Percentiles rank a stretch among this genome's conserved stretches.
These are phyloP conservation scores for Dynastes tityus DNA, from an alignment of 2,888 invertebrate species.

Conservation along the genomic window DNA sequence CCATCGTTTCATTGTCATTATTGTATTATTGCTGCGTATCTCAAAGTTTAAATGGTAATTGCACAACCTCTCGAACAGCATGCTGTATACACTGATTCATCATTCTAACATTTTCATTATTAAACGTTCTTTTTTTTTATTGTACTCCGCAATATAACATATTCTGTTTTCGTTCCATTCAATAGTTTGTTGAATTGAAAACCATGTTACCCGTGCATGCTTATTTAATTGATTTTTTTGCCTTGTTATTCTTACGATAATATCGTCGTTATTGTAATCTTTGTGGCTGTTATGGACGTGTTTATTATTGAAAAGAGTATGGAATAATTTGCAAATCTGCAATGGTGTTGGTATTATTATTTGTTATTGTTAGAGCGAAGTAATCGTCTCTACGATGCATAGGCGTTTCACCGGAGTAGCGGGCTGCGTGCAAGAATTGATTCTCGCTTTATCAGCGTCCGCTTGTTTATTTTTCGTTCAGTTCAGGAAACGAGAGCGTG, in stretches of 20 bases:
- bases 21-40: not conserved
- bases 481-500: too few species aligned
- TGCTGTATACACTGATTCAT: not conserved
- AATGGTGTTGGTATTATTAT: too few species aligned
- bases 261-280: not conserved
- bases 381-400: too few species aligned
- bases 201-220: not conserved
- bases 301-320: too few species aligned
- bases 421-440: too few species aligned
- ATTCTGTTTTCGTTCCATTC: not conserved
- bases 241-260: not conserved
- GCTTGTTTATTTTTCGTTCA: too few species aligned
- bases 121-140: constrained; percentile 1
- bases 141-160: not conserved
- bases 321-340: too few species aligned
- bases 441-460: too few species aligned
- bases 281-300: not conserved
- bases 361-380: too few species aligned
- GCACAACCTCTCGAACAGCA: not conserved
- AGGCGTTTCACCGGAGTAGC: too few species aligned
- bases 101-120: not conserved
- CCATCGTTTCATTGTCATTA: not conserved
- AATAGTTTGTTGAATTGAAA: not conserved
- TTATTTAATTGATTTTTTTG: not conserved
- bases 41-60: not conserved